These are phyloP conservation scores for Apis cerana DNA, from an alignment of 1,140 invertebrate genomes.

Conservation along the genomic window DNA sequence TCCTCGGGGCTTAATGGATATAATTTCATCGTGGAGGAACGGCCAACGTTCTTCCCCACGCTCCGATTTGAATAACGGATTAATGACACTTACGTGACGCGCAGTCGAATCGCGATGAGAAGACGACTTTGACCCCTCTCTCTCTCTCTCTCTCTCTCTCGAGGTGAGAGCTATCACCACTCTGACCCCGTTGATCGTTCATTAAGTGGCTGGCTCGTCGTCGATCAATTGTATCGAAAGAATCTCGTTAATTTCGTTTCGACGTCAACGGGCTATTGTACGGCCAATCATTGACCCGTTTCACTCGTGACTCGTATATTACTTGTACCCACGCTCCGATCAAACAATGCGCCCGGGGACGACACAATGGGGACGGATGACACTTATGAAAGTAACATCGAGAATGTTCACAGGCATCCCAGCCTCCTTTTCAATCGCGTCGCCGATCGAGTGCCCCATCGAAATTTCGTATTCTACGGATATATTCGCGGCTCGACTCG, in stretches of 20 bases:
- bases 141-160: not conserved
- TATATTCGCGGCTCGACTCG: not conserved
- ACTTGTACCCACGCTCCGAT: conserved; percentile 4
- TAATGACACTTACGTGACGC: conserved; percentile 37
- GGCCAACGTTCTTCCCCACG: conserved; percentile 10
- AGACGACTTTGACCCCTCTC: not conserved
- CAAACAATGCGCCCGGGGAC: conserved; percentile 2
- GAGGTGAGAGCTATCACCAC: not conserved
- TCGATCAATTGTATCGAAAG: conserved; percentile 16
- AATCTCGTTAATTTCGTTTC: conserved; percentile 31
- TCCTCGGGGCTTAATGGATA: conserved; percentile 17
- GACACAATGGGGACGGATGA: conserved; percentile 8
- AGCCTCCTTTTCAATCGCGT: conserved; percentile 1
- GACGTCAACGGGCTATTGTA: not conserved
- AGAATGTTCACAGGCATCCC: not conserved
- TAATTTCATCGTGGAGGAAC: conserved; percentile 36
- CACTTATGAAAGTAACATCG: conserved; percentile 25
- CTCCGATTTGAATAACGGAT: conserved; percentile 50
- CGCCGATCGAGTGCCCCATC: not conserved
- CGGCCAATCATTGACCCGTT: conserved; percentile 22
- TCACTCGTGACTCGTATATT: not conserved
- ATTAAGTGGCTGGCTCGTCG: conserved; percentile 32
- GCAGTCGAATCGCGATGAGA: conserved; percentile 1
- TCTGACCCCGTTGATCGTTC: not conserved
- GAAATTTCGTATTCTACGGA: not conserved